A percentile compares a stretch with the other conserved stretches of the same genome.
Evolutionary conservation across 2,797 vertebrate genomes (phyloP).

Genomic region (Clamator glandarius): DNA sequence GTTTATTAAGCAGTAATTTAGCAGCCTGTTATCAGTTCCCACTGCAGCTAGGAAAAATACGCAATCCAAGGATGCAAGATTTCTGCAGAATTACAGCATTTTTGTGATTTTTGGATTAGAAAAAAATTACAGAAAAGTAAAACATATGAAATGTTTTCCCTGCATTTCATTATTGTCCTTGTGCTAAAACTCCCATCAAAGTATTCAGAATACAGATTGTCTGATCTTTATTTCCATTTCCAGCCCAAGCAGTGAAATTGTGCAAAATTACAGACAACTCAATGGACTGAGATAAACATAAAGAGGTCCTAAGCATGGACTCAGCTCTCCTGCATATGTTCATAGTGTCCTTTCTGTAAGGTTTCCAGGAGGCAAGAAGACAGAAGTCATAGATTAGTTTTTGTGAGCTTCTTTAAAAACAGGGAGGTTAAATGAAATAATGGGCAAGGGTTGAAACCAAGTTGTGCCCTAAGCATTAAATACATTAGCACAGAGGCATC

Average conservation of each 20-base stretch:
- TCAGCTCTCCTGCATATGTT: neutral
- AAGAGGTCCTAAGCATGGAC: neutral
- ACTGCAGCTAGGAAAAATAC: neutral
- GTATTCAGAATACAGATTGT: neutral
- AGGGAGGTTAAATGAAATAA: neutral
- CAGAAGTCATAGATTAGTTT: neutral
- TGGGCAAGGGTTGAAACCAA: neutral
- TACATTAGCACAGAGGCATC: neutral
- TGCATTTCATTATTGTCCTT: neutral
- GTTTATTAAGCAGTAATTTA: slow-evolving; percentile 64
- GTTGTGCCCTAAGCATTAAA: neutral
- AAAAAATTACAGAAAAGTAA: neutral
- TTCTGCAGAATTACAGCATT: slow-evolving; percentile 17
- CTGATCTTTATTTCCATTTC: neutral
- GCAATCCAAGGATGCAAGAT: neutral
- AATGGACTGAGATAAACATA: neutral
- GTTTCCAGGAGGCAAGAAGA: neutral
- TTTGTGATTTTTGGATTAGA: slow-evolving; percentile 39
- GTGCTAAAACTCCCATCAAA: neutral
- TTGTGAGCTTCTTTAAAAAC: neutral
- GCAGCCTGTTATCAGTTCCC: slow-evolving; percentile 46
- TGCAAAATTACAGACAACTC: neutral
- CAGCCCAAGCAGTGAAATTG: neutral
- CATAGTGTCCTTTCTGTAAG: neutral
- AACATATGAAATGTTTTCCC: slow-evolving; percentile 5